These are phyloP conservation scores for Pyrocephalus nanus DNA, from an alignment of 2,797 vertebrate genomes.

Conservation along the genomic window DNA sequence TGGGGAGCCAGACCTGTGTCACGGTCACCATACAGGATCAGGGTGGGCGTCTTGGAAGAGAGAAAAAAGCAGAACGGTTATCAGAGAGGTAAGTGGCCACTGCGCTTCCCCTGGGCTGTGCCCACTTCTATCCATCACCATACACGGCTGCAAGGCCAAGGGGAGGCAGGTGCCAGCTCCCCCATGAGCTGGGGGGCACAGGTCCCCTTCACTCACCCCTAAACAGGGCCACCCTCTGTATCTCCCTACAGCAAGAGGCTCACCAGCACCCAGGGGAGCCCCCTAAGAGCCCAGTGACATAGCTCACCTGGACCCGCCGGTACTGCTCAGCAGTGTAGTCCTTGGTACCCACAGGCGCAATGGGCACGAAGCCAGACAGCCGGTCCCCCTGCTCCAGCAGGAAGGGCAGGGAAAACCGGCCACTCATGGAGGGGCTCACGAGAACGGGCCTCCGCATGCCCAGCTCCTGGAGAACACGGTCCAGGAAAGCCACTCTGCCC, in stretches of 20 bases:
- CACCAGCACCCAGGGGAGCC: not conserved
- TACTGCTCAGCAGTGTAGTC: constrained; percentile 87
- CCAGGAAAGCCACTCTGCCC: constrained; percentile 85
- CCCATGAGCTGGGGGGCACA: fast-evolving
- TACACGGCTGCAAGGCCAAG: not conserved
- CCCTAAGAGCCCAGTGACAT: not conserved
- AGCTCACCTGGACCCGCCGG: constrained; percentile 83
- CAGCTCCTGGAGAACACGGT: constrained; percentile 82
- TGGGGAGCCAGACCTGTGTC: constrained; percentile 86
- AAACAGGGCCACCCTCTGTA: not conserved
- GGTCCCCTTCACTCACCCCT: not conserved
- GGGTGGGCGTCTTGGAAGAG: constrained; percentile 72
- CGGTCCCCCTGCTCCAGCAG: constrained; percentile 81
- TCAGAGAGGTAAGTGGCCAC: not conserved
- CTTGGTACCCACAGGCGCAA: constrained; percentile 88
- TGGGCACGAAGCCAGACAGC: constrained; percentile 87
- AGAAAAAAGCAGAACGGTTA: not conserved
- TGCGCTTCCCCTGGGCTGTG: not conserved
- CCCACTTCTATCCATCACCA: not conserved
- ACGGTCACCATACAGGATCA: constrained; percentile 88
- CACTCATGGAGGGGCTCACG: constrained; percentile 94
- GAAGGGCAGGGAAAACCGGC: constrained; percentile 90
- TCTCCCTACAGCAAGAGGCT: not conserved
- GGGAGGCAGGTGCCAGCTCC: not conserved
- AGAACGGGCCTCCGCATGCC: constrained; percentile 81